Conservation (phyloP, 2,888 invertebrate genomes). For the Colletes collaris region DNA sequence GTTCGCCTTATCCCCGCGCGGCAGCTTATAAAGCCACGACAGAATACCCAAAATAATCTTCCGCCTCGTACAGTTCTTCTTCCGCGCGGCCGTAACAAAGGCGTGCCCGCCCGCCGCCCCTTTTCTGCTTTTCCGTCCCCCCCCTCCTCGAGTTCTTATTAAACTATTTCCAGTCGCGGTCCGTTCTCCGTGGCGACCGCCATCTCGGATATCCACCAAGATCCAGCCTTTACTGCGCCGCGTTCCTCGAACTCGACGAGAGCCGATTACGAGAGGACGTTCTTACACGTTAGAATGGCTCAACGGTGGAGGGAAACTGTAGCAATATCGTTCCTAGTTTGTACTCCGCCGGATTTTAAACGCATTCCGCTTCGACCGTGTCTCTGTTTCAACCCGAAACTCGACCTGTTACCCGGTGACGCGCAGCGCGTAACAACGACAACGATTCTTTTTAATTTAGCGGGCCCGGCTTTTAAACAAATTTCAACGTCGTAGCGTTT, state of each 20-base stretch:
- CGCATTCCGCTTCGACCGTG: no score
- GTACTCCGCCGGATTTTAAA: no score
- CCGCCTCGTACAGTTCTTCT: slow-evolving; percentile 23
- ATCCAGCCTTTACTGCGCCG: background rate
- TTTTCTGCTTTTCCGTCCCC: slow-evolving; percentile 8
- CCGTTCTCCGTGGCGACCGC: slow-evolving; percentile 9
- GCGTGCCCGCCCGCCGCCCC: background rate
- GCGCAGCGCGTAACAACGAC: no score
- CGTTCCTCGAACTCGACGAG: background rate
- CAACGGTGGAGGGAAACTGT: no score
- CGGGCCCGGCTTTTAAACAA: no score
- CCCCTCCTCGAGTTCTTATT: slow-evolving; percentile 31
- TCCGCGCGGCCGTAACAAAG: slow-evolving; percentile 19
- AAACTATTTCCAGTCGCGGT: slow-evolving; percentile 44
- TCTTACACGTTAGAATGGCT: no score
- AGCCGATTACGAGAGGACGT: background rate
- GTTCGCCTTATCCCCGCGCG: slow-evolving; percentile 39
- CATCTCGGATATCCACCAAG: slow-evolving; percentile 5
- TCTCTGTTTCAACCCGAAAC: no score
- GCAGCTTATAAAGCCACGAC: slow-evolving; percentile 57
- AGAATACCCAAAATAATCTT: slow-evolving; percentile 63
- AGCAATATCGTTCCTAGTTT: no score
- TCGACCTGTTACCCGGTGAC: no score
- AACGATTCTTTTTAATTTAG: no score
- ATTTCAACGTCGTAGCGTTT: no score